Conservation (phyloP, 2,797 vertebrate species). For the Muscicapa striata region DNA sequence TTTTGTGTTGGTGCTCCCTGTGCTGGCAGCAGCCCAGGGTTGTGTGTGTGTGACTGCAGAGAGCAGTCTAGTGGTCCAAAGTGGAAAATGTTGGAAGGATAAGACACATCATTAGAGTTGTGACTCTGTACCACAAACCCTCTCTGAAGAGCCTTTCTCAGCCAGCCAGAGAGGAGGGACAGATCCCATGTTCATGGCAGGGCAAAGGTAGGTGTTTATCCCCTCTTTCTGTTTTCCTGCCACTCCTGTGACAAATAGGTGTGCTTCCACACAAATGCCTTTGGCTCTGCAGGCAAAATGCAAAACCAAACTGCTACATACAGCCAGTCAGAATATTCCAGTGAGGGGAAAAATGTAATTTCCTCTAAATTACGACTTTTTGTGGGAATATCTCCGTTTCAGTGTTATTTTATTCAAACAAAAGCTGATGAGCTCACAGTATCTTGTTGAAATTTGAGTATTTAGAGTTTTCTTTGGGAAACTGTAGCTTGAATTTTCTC, state of each 20-base stretch:
- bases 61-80: not conserved
- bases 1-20: not conserved
- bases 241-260: fast-evolving
- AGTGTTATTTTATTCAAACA: not conserved
- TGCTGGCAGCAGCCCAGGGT: not conserved
- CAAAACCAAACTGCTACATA: not conserved
- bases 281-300: not conserved
- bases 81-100: not conserved
- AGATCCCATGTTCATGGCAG: not conserved
- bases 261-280: not conserved
- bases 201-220: not conserved
- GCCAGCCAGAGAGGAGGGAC: not conserved
- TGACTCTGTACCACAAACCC: not conserved
- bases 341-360: not conserved
- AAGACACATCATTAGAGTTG: fast-evolving
- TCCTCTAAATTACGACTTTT: not conserved
- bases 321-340: not conserved
- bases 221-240: not conserved
- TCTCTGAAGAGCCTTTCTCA: not conserved
- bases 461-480: not conserved
- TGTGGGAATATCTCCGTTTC: not conserved
- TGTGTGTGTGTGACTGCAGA: not conserved
- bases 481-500: not conserved
- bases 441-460: not conserved
- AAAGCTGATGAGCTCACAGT: not conserved